Evolutionary conservation across 2,888 invertebrate genomes (phyloP).

Genomic region (Phalera bucephala): DNA sequence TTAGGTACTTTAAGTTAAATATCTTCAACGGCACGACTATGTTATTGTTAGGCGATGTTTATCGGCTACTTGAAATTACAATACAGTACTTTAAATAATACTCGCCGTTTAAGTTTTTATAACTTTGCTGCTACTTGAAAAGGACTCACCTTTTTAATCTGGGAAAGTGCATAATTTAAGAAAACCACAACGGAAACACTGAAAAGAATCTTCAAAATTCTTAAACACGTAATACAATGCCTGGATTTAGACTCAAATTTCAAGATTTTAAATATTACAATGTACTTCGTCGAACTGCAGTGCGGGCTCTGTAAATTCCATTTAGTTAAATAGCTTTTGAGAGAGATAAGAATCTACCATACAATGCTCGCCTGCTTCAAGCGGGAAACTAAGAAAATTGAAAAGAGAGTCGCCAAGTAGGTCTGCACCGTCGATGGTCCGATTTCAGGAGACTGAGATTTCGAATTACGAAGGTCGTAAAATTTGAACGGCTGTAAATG

Average conservation of each 20-base stretch:
- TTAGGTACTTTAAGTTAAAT: constrained; percentile 71
- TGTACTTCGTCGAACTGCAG: constrained; percentile 81
- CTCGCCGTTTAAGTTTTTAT: neutral
- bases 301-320: constrained; percentile 82
- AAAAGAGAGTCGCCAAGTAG: constrained; percentile 79
- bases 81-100: constrained; percentile 18
- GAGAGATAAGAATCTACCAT: constrained; percentile 81
- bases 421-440: constrained; percentile 72
- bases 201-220: constrained; percentile 59
- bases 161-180: constrained; percentile 63
- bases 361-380: constrained; percentile 77
- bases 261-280: constrained; percentile 81
- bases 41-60: constrained; percentile 55
- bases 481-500: constrained; percentile 71
- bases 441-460: constrained; percentile 76
- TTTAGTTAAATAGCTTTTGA: constrained; percentile 82
- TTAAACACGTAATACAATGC: constrained; percentile 72
- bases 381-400: constrained; percentile 81
- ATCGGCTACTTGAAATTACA: constrained; percentile 39
- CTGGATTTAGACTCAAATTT: constrained; percentile 74
- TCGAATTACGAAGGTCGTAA: constrained; percentile 72
- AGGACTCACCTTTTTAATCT: constrained; percentile 55
- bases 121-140: constrained; percentile 31
- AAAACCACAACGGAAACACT: constrained; percentile 39
- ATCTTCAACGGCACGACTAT: constrained; percentile 64